phyloP scores from a whole-genome alignment of 2,888 invertebrate species.

The Eupithecia pulchellata region DNA sequence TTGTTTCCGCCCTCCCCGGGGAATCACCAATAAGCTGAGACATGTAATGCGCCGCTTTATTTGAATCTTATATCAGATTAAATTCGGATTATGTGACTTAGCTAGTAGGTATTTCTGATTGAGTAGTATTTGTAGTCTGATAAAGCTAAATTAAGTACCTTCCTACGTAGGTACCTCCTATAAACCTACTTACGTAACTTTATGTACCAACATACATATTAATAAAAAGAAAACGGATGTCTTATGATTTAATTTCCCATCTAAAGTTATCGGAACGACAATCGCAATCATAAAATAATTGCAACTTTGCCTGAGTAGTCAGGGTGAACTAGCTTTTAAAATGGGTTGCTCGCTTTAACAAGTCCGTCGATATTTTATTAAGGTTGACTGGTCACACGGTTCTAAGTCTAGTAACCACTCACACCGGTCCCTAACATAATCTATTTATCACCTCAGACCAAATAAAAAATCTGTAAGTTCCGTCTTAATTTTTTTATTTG shows the following conservation, averaged over 20 bases:
- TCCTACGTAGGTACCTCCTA: too few species aligned
- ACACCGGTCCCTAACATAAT: background rate
- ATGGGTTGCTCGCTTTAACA: background rate
- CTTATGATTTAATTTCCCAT: slow-evolving; percentile 8
- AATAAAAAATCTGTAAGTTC: too few species aligned
- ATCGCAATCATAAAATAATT: slow-evolving; percentile 5
- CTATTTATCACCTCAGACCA: background rate
- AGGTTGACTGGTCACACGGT: slow-evolving; percentile 5
- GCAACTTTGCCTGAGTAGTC: slow-evolving; percentile 13
- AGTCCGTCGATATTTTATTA: background rate
- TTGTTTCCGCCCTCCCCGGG: background rate
- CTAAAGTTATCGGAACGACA: slow-evolving; percentile 8
- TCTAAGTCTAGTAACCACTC: background rate
- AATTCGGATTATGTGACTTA: background rate
- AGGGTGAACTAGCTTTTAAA: slow-evolving; percentile 26
- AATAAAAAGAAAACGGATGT: background rate
- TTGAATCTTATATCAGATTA: background rate
- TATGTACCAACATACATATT: background rate
- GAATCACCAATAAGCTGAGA: background rate
- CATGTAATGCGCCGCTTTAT: background rate
- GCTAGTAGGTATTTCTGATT: background rate
- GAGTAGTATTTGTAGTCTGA: too few species aligned
- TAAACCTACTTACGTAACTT: background rate
- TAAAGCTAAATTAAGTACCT: background rate
- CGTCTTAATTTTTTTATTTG: background rate